Base-by-base conservation (phyloP, 2,888 invertebrate species). In the Nemurella pictetii region DNA sequence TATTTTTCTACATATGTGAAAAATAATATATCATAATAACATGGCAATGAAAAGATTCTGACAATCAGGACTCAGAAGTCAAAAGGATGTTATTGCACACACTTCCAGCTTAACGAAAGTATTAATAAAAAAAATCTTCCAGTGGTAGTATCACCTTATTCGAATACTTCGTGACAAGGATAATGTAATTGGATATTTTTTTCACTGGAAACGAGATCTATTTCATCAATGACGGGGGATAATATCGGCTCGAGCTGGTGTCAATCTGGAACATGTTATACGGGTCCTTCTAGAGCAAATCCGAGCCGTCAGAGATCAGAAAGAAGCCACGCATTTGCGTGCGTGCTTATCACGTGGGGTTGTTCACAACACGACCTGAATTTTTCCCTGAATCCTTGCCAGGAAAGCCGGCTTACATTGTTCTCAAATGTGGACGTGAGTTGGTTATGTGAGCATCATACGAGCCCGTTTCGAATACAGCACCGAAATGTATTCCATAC, bases 311-410 rank as follows among this genome's bases (percentile, higher is more conserved):
- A 2, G 9, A 55, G 15, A 7, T 15, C 55, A 7, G 55, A 7
- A 55, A 55, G 55, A 55, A 55, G 55, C 55, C 55, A 55, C 55
- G 20, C 3, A 55, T 55, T 55, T 55, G 55, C 20, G 55, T 26
- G 75, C 75, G 7, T 9, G 26, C 15, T 80, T 35, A 80, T 80
- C 80, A 35, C 80, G 35, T 80, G 32, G n/a, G 80, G 80, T 80
- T 20, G 80, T 80, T 80, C 36, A 30, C 80, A 36, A 26, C 9
- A 35, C 32, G 80, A 26, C 25, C 26, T n/a, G 80, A 36, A 80
- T 80, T 80, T 35, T 35, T 80, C 80, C 29, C 15, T n/a, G 36
- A 80, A 35, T n/a, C 80, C 80, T 80, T 80, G 28, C 26, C 80
- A 5, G 30, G 80, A 12, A 80, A 20, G 29, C 30, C 28, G 32